Percentiles rank a stretch among this genome's conserved stretches.
These are phyloP conservation scores for Hypolimnas misippus DNA, from an alignment of 2,888 invertebrate species.

Conservation along the genomic window DNA sequence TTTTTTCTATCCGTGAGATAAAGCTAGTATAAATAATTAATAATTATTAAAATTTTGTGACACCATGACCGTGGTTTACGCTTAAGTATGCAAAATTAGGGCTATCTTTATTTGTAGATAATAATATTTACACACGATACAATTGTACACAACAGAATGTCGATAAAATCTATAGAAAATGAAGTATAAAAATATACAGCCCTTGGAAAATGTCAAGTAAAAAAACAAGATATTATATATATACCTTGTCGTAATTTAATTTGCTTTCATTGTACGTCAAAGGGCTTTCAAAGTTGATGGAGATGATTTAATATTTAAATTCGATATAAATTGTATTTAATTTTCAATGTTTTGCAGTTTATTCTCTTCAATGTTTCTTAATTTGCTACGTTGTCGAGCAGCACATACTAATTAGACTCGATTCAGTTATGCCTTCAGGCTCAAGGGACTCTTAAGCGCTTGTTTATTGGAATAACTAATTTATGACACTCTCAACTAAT, in stretches of 20 bases:
- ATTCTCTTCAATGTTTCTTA: constrained; percentile 1
- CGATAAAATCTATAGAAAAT: too few species aligned
- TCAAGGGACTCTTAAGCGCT: constrained; percentile 15
- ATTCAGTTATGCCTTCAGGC: constrained; percentile 12
- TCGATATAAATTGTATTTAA: neutral
- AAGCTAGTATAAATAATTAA: too few species aligned
- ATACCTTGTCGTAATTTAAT: neutral
- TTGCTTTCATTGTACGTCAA: neutral
- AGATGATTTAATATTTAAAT: neutral
- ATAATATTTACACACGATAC: too few species aligned
- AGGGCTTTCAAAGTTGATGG: neutral
- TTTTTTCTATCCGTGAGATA: too few species aligned
- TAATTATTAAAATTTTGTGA: too few species aligned
- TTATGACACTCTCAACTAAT: constrained; percentile 4
- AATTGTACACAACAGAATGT: too few species aligned
- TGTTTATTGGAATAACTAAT: constrained; percentile 19
- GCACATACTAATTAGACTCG: constrained; percentile 17
- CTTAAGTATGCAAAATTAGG: too few species aligned
- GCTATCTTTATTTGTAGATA: too few species aligned
- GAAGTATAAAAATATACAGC: too few species aligned
- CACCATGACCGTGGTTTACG: too few species aligned
- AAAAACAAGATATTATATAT: neutral
- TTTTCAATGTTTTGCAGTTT: neutral
- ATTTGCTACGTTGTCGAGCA: neutral
- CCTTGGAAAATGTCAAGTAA: too few species aligned